phyloP scores from a whole-genome alignment of 2,888 invertebrate genomes.

The Cantharis rustica region DNA sequence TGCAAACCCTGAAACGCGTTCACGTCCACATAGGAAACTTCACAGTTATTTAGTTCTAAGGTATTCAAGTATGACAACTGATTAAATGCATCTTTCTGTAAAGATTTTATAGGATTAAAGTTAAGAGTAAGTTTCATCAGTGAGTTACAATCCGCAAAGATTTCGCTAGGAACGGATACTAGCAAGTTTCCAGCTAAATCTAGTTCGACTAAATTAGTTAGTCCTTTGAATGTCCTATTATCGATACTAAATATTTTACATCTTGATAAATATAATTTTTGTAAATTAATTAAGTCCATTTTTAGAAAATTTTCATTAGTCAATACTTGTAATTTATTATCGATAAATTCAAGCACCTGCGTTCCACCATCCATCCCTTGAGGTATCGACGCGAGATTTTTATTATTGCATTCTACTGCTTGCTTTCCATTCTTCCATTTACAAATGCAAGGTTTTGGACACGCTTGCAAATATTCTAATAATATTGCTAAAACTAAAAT shows the following conservation, averaged over 20 bases:
- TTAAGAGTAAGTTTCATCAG: conserved; percentile 82
- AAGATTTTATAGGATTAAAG: conserved; percentile 78
- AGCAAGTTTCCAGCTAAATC: conserved; percentile 84
- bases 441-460: conserved; percentile 81
- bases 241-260: conserved; percentile 81
- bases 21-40: conserved; percentile 75
- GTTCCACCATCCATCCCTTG: conserved; percentile 81
- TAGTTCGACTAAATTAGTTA: conserved; percentile 86
- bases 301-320: conserved; percentile 79
- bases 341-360: conserved; percentile 84
- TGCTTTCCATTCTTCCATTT: conserved; percentile 94
- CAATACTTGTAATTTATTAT: conserved; percentile 79
- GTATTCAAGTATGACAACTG: conserved; percentile 76
- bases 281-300: conserved; percentile 80
- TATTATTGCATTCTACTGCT: conserved; percentile 84
- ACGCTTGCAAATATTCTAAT: conserved; percentile 56
- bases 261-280: conserved; percentile 80
- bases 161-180: conserved; percentile 75
- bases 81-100: conserved; percentile 74
- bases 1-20: conserved; percentile 82
- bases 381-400: conserved; percentile 76
- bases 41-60: conserved; percentile 81
- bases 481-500: conserved; percentile 28
- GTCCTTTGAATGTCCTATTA: conserved; percentile 78
- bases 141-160: conserved; percentile 77